Conservation (phyloP, 2,113 vertebrate species). For the Platysteira castanea region DNA sequence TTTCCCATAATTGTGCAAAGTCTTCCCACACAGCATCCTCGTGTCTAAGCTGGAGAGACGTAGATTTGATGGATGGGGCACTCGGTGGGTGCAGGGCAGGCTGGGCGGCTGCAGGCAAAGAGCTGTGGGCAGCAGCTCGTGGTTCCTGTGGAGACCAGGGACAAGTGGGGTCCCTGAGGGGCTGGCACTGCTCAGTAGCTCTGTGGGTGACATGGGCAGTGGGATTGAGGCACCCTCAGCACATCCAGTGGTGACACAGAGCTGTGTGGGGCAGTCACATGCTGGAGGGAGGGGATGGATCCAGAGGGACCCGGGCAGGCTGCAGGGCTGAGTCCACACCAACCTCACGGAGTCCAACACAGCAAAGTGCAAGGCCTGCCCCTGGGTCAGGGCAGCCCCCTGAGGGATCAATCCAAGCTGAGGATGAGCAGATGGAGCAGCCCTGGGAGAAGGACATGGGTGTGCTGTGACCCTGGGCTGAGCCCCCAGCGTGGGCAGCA, state of each 20-base stretch:
- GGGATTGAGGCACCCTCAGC: background rate
- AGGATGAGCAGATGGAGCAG: background rate
- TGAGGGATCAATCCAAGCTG: background rate
- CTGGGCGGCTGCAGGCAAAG: background rate
- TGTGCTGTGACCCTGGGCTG: background rate
- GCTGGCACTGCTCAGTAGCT: background rate
- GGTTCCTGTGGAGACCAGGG: background rate
- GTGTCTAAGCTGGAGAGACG: fast-evolving
- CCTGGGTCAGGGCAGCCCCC: background rate
- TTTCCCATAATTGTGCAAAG: fast-evolving
- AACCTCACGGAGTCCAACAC: background rate
- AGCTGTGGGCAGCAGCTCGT: fast-evolving
- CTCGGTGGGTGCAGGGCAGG: background rate
- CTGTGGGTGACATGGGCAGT: background rate
- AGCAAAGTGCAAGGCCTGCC: background rate
- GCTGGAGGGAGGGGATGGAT: background rate
- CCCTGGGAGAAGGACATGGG: background rate
- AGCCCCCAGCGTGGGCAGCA: background rate
- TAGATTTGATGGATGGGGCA: background rate
- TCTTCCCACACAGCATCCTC: fast-evolving
- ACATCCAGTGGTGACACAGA: fast-evolving
- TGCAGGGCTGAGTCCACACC: background rate
- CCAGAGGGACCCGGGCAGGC: background rate
- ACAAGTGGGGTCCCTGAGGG: background rate
- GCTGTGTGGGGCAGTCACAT: background rate